Conservation (phyloP, 2,888 invertebrate species). For the Acrobasis consociella region DNA sequence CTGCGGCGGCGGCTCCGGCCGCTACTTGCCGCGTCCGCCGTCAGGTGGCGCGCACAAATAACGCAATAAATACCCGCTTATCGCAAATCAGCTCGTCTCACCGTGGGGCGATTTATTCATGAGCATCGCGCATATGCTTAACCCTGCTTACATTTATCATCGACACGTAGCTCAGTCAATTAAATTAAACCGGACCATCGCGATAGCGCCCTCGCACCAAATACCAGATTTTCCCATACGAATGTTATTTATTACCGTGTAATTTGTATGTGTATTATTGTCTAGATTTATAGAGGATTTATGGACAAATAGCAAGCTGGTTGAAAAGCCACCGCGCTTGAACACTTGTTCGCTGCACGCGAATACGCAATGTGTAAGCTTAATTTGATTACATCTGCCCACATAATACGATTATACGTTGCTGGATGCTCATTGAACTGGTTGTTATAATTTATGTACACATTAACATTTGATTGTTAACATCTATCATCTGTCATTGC, state of each 20-base stretch:
- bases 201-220: constrained; percentile 70
- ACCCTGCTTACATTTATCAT: constrained; percentile 78
- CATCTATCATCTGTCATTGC: constrained; percentile 57
- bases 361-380: constrained; percentile 10
- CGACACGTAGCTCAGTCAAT: constrained; percentile 75
- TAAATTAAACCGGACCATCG: constrained; percentile 76
- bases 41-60: constrained; percentile 73
- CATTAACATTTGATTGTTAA: constrained; percentile 34
- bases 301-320: constrained; percentile 48
- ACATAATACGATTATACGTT: constrained; percentile 13
- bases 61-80: constrained; percentile 80
- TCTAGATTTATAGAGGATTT: constrained; percentile 48
- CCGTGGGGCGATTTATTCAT: constrained; percentile 77
- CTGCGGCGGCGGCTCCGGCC: constrained; percentile 56
- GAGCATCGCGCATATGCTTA: constrained; percentile 71
- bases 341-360: constrained; percentile 20
- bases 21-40: constrained; percentile 41
- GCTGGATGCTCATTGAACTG: constrained; percentile 22
- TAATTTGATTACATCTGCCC: constrained; percentile 25
- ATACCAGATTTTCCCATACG: constrained; percentile 62
- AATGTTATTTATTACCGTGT: constrained; percentile 68
- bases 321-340: constrained; percentile 38
- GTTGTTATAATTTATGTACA: constrained; percentile 31
- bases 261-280: constrained; percentile 66
- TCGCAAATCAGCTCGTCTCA: constrained; percentile 80